These are phyloP conservation scores for Vulpes ferrilata DNA, from an alignment of 2,113 vertebrate genomes.

Conservation along the genomic window DNA sequence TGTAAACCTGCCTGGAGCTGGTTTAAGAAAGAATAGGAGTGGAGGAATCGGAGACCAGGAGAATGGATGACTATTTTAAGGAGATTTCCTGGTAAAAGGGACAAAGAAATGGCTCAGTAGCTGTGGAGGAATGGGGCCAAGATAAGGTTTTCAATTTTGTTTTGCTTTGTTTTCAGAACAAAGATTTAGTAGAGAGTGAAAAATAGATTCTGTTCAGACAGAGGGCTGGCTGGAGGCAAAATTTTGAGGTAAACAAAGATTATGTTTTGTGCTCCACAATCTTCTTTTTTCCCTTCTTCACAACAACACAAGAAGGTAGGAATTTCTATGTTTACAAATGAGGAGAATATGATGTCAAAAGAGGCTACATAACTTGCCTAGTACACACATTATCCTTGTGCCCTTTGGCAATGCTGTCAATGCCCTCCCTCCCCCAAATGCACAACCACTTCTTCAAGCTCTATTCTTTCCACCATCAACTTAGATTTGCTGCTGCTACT, in stretches of 20 bases:
- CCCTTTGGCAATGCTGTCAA: not conserved
- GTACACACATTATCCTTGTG: not conserved
- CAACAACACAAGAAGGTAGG: not conserved
- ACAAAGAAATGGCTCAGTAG: not conserved
- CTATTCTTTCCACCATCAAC: not conserved
- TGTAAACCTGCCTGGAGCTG: not conserved
- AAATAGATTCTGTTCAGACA: not conserved
- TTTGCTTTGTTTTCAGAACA: constrained; percentile 16
- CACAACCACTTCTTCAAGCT: not conserved
- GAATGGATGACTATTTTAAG: not conserved
- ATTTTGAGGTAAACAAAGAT: not conserved
- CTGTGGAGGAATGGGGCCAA: not conserved
- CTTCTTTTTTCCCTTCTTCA: not conserved
- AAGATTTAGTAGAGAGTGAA: not conserved
- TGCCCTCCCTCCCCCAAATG: not conserved
- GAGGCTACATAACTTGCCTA: not conserved
- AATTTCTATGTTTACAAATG: not conserved
- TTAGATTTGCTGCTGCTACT: not conserved
- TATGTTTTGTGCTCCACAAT: not conserved
- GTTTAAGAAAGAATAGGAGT: not conserved
- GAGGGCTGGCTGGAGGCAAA: not conserved
- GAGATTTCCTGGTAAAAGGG: not conserved
- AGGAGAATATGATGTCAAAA: not conserved
- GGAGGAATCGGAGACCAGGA: not conserved
- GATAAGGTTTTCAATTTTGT: not conserved